Percentiles rank a stretch among this genome's conserved stretches.
These are phyloP conservation scores for Melieria crassipennis DNA, from an alignment of 2,888 invertebrate genomes.

Conservation along the genomic window DNA sequence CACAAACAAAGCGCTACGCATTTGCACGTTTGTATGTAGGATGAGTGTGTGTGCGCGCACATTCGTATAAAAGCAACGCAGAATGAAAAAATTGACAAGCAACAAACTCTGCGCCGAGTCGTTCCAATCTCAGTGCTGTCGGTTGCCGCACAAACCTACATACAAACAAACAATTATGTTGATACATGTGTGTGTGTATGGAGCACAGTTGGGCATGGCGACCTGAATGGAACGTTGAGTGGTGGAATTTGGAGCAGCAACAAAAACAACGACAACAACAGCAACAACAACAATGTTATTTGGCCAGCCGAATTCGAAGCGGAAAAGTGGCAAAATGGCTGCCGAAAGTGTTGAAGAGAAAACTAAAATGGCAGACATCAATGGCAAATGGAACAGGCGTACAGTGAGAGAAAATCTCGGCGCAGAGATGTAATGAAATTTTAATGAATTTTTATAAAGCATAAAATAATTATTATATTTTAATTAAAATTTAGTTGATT, in stretches of 20 bases:
- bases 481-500: too few species aligned
- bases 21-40: too few species aligned
- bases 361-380: conserved; percentile 46
- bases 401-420: too few species aligned
- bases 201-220: background rate
- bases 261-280: background rate
- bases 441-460: background rate
- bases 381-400: background rate
- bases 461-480: too few species aligned
- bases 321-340: conserved; percentile 51
- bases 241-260: conserved; percentile 14
- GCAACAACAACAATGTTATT: background rate
- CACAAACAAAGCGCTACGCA: too few species aligned
- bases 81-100: too few species aligned
- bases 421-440: background rate
- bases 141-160: background rate
- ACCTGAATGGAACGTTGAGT: background rate
- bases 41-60: too few species aligned
- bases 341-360: conserved; percentile 54
- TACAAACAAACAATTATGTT: background rate
- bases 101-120: too few species aligned
- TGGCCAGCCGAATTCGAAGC: background rate
- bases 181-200: background rate
- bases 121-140: too few species aligned
- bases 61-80: too few species aligned